Evolutionary conservation across 2,888 invertebrate species (phyloP), one percentile per base, ranked within the genome.

Genomic region (Actias luna): DNA sequence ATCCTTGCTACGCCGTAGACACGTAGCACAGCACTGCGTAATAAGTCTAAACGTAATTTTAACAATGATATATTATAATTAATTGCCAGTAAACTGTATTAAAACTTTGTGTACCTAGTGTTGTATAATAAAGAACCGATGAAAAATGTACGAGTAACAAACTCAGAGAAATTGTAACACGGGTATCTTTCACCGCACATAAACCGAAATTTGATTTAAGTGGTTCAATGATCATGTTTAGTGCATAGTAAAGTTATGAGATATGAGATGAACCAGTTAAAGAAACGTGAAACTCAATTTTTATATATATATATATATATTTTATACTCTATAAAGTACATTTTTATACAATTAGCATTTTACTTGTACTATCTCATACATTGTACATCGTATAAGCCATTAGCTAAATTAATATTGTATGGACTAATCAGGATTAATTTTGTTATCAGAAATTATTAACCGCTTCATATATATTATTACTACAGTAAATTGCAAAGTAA

Each of bases 1-100:
- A 50, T 50, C 12, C 46, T 50, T 50, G 25, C 46, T 50, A 50
- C 46, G 46, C 8, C 46, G 46, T 50, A 50, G 46, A 25, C 12
- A 10, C 4, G 46, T 25, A 25, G 25, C 2, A 25, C 46, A 8
- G 25, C 46, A 12, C 12, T 12, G 12, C 25, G 1, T 16, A 25
- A 3, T 50, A 25, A 8, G 16, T 50, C 25, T 50, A 50, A 50
- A 25, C 12, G 25, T 25, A 25, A 25, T 22, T 10, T 25, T 12
- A 42, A 18, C 7, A 42, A 18, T 8, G n/a, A n/a, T n/a, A n/a
- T n/a, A n/a, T n/a, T n/a, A n/a, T n/a, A n/a, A n/a, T n/a, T n/a
- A n/a, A n/a, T n/a, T n/a, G n/a, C n/a, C n/a, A n/a, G n/a, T n/a
- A n/a, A n/a, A n/a, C n/a, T n/a, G n/a, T n/a, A n/a, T n/a, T n/a